Evolutionary conservation across 2,113 vertebrate genomes (phyloP), one percentile per base, ranked within the genome.

Genomic region (Triplophysa tibetana): DNA sequence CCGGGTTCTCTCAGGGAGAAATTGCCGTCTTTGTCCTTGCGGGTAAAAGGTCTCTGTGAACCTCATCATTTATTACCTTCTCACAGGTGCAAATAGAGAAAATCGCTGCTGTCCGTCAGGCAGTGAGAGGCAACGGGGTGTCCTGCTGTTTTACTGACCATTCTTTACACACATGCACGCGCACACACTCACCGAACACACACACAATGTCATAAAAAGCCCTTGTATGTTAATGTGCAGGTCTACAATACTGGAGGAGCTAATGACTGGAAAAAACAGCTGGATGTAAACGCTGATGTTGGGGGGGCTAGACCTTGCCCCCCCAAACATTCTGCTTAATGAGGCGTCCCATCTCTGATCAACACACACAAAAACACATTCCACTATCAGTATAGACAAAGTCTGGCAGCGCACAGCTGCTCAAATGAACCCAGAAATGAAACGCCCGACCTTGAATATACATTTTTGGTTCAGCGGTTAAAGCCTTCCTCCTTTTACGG

Each of bases 51-150:
- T 70, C 60, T 56, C 62, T 65, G 48, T 33, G 14, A 50, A 74
- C n/a, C 68, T 54, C 68, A 48, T 79, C 81, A 61, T 82, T 79
- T 82, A 79, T 82, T 78, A 82, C 76, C 62, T 79, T 63, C 76
- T 61, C 81, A 58, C 63, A 67, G 81, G 76, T 82, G 81, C 81
- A 82, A 82, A 82, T 78, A 26, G 81, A 74, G 81, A 41, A 79
- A 75, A 79, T 79, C 69, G 50, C 8, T 54, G 76, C 70, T 64
- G 81, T 79, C 81, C 81, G 61, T 79, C 81, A 74, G 69, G 21
- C 52, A 48, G 69, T 52, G 76, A 69, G 76, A 68, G 56, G 81
- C 52, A 60, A 8, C 70, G 70, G 79, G 21, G 50, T 43, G 48
- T 66, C 75, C 81, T 78, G 62, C 75, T 60, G 69, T 23, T 69